phyloP scores from a whole-genome alignment of 2,113 vertebrate species.

The Microcebus tavaratra region DNA sequence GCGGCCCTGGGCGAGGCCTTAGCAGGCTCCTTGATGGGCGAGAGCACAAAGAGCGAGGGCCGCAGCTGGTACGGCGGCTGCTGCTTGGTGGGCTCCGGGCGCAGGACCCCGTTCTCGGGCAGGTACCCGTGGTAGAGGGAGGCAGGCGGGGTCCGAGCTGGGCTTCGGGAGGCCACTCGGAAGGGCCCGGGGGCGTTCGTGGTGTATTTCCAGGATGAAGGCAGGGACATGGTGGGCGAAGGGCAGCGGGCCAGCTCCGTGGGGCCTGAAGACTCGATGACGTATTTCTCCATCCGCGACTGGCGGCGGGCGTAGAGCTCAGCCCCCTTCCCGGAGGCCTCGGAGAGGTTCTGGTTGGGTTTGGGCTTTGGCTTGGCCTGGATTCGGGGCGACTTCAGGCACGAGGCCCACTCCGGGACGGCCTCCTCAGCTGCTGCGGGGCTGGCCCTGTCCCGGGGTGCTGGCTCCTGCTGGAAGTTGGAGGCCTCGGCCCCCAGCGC shows the following conservation, averaged over 20 bases:
- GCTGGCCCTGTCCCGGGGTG: conserved; percentile 62
- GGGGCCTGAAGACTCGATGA: conserved; percentile 88
- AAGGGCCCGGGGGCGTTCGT: conserved; percentile 86
- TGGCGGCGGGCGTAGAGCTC: conserved; percentile 95
- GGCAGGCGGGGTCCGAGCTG: conserved; percentile 86
- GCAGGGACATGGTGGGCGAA: conserved; percentile 96
- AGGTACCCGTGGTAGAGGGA: conserved; percentile 81
- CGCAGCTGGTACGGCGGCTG: conserved; percentile 93
- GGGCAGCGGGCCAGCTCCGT: conserved; percentile 87
- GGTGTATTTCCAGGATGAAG: conserved; percentile 96
- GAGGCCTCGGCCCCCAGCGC: conserved; percentile 96
- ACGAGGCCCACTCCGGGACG: conserved; percentile 93
- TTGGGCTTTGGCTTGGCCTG: conserved; percentile 86
- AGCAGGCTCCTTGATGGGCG: conserved; percentile 89
- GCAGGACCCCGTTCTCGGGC: conserved; percentile 90
- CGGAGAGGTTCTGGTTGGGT: conserved; percentile 91
- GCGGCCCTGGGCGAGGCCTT: conserved; percentile 83
- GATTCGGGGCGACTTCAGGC: conserved; percentile 93
- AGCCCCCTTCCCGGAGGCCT: conserved; percentile 94
- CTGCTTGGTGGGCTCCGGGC: conserved; percentile 92
- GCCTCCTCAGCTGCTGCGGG: not conserved
- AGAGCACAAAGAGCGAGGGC: conserved; percentile 93
- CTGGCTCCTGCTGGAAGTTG: conserved; percentile 89
- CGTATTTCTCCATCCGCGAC: conserved; percentile 96
- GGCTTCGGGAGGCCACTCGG: conserved; percentile 81